Conservation (phyloP, 2,797 vertebrate genomes). For the Potorous gilbertii region DNA sequence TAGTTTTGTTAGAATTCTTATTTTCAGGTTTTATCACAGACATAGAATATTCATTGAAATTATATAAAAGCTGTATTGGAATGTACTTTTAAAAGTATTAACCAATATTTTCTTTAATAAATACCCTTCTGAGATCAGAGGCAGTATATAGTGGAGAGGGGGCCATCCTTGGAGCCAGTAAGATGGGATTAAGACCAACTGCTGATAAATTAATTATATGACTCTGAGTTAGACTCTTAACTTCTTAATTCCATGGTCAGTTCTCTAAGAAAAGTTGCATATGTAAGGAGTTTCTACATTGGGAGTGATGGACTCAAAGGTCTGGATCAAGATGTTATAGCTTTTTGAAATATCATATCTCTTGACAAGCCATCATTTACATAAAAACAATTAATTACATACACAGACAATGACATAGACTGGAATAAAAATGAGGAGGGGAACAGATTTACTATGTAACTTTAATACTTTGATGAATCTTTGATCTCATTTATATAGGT, state of each 20-base stretch:
- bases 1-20: background rate
- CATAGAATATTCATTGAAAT: background rate
- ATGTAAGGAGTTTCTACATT: background rate
- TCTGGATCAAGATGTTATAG: background rate
- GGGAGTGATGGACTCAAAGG: background rate
- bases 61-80: background rate
- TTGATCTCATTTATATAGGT: background rate
- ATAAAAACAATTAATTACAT: conserved; percentile 46
- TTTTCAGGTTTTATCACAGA: background rate
- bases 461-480: background rate
- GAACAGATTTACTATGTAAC: background rate
- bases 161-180: background rate
- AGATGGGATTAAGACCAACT: background rate
- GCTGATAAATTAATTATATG: background rate
- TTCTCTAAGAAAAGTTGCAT: background rate
- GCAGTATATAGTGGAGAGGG: background rate
- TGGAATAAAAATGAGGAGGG: background rate
- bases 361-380: conserved; percentile 3
- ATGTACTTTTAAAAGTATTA: background rate
- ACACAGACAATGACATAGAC: background rate
- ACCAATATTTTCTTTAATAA: background rate
- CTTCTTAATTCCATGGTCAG: background rate
- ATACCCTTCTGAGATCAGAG: background rate
- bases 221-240: background rate
- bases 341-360: conserved; percentile 13